These are phyloP conservation scores for Paramormyrops hopkinsi DNA, from an alignment of 2,797 vertebrate species.

Conservation along the genomic window DNA sequence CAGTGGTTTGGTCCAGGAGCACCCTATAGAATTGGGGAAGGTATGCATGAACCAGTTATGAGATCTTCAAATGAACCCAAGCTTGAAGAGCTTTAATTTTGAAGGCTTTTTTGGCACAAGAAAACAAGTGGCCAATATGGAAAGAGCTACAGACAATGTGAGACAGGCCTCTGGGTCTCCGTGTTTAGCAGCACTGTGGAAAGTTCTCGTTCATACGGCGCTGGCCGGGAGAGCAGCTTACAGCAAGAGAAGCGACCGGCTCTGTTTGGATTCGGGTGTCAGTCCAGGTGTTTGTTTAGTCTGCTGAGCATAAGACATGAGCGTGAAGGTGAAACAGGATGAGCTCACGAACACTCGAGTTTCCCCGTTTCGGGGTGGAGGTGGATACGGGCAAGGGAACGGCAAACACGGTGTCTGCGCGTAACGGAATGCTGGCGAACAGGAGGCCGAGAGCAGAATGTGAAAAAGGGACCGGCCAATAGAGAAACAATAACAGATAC, in stretches of 20 bases:
- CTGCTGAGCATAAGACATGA: neutral
- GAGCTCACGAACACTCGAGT: neutral
- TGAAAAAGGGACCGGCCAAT: neutral
- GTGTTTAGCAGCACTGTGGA: neutral
- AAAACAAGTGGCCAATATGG: neutral
- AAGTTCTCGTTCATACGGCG: neutral
- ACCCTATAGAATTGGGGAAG: neutral
- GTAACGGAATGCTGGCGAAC: neutral
- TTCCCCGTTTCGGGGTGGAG: neutral
- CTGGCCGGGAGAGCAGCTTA: neutral
- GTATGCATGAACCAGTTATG: neutral
- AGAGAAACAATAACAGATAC: neutral
- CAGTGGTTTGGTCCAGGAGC: neutral
- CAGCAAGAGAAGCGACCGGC: neutral
- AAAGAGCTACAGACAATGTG: neutral
- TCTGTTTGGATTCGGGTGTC: constrained; percentile 2
- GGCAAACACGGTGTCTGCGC: neutral
- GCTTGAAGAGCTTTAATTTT: neutral
- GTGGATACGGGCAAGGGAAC: neutral
- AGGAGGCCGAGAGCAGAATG: neutral
- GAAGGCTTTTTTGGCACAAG: neutral
- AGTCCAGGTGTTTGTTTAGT: neutral
- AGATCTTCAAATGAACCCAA: neutral
- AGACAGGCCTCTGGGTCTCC: neutral
- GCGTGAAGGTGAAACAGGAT: neutral